phyloP scores from a whole-genome alignment of 2,888 invertebrate species.

The Trachelus tabidus region DNA sequence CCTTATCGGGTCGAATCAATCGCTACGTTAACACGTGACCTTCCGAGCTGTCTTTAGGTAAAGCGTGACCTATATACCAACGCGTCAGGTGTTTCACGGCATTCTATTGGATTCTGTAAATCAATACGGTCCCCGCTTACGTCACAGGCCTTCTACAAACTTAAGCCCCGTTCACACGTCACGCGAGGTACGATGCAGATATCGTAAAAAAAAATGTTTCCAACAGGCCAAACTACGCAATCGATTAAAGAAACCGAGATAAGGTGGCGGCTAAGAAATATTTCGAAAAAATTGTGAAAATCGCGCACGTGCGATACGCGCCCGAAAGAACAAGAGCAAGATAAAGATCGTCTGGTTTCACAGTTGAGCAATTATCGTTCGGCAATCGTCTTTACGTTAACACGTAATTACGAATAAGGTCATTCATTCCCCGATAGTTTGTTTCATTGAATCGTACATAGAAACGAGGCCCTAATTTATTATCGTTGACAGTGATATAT shows the following conservation, averaged over 20 bases:
- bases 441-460: neutral
- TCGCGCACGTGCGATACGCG: neutral
- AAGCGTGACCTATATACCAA: neutral
- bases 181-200: neutral
- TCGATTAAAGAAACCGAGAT: neutral
- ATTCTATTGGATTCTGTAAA: constrained; percentile 40
- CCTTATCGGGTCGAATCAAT: neutral
- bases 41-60: neutral
- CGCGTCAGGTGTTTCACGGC: neutral
- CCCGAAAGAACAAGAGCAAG: neutral
- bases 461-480: neutral
- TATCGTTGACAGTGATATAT: too few relatives aligned
- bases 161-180: neutral
- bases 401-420: neutral
- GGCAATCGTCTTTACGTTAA: neutral
- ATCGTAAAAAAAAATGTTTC: neutral
- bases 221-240: neutral
- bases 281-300: too few relatives aligned
- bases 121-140: constrained; percentile 38
- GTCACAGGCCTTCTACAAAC: constrained; percentile 25
- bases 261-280: neutral
- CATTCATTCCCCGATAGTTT: too few relatives aligned
- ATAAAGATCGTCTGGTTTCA: neutral
- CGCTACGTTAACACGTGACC: neutral
- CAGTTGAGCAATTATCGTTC: neutral